A percentile compares a stretch with the other conserved stretches of the same genome.
Evolutionary conservation across 2,113 vertebrate species (phyloP).

Genomic region (Acrocephalus arundinaceus): DNA sequence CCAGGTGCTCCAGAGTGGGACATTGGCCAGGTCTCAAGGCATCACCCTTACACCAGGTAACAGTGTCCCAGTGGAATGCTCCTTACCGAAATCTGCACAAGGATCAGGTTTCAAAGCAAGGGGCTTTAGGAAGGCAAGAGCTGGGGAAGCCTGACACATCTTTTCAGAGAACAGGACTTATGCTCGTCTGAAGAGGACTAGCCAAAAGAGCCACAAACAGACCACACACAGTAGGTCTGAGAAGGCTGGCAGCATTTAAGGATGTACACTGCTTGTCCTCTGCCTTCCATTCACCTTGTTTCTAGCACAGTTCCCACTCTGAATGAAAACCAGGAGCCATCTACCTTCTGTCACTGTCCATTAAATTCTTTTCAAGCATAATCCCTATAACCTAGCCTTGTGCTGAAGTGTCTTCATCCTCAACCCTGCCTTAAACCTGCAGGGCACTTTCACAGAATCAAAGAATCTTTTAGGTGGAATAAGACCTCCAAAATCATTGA

Average conservation of each 20-base stretch:
- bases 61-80: neutral
- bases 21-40: neutral
- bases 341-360: neutral
- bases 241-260: neutral
- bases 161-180: neutral
- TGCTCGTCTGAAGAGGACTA: neutral
- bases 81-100: neutral
- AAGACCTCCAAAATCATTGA: neutral
- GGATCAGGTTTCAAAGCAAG: neutral
- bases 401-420: neutral
- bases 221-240: neutral
- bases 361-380: neutral
- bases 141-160: neutral
- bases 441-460: neutral
- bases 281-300: neutral
- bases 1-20: constrained; percentile 19
- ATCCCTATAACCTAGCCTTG: fast-evolving
- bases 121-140: neutral
- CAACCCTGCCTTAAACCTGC: neutral
- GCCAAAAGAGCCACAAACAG: neutral
- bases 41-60: neutral
- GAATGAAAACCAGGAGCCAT: neutral
- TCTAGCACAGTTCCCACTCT: neutral
- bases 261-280: neutral
- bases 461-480: neutral